Percentiles rank a stretch among this genome's conserved stretches.
Conservation (phyloP, 2,113 vertebrate species). For the Poicephalus gulielmi region DNA sequence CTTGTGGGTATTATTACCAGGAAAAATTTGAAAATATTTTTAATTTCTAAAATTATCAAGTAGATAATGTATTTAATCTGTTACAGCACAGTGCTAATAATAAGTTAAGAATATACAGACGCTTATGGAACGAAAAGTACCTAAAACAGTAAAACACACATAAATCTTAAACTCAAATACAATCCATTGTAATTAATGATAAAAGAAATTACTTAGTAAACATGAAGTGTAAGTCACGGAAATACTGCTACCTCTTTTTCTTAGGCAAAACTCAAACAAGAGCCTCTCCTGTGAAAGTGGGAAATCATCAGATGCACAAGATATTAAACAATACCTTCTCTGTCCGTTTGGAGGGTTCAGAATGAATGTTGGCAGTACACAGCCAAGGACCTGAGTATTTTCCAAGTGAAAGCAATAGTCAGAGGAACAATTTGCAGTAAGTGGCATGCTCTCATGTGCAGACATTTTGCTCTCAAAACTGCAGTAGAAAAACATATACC, state of each 20-base stretch:
- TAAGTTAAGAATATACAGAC: not conserved
- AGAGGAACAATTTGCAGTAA: not conserved
- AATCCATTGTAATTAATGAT: not conserved
- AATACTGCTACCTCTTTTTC: not conserved
- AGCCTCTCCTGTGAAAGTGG: not conserved
- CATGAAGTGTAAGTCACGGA: not conserved
- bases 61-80: not conserved
- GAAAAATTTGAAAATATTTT: not conserved
- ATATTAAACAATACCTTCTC: conserved; percentile 27
- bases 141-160: not conserved
- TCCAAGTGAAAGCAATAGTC: conserved; percentile 30
- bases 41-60: not conserved
- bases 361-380: not conserved
- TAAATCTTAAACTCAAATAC: not conserved
- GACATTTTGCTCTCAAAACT: not conserved
- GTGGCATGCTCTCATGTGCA: not conserved
- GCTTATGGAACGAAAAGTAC: not conserved
- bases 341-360: conserved; percentile 1
- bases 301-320: not conserved
- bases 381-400: not conserved
- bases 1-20: not conserved
- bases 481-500: not conserved
- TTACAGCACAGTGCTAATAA: not conserved
- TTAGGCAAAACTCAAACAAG: not conserved
- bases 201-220: conserved; percentile 11